Conservation (phyloP, 2,113 vertebrate genomes). For the Lepus americanus region DNA sequence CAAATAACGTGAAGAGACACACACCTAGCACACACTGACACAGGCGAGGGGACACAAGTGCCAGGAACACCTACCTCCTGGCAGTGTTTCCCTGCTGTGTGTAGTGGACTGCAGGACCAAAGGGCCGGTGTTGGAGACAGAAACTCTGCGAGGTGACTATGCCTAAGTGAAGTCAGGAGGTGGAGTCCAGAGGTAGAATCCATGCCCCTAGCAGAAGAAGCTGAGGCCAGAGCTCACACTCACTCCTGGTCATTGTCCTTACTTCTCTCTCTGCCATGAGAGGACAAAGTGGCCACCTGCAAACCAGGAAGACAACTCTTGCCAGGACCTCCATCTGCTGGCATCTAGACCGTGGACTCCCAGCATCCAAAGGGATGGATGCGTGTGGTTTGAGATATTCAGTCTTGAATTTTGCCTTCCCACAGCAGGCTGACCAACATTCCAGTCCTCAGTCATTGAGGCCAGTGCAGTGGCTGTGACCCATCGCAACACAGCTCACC, state of each 20-base stretch:
- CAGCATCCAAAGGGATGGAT: accelerated
- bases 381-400: too few species aligned
- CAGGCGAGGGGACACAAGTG: too few species aligned
- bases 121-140: too few species aligned
- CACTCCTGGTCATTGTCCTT: too few species aligned
- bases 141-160: background rate
- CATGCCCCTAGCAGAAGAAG: background rate
- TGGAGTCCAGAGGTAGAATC: too few species aligned
- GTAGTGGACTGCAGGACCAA: too few species aligned
- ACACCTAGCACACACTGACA: too few species aligned
- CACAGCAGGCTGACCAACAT: accelerated
- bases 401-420: accelerated
- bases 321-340: background rate
- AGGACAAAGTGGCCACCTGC: background rate
- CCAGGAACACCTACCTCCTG: too few species aligned
- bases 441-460: background rate
- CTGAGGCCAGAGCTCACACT: background rate
- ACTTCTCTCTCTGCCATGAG: background rate
- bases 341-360: accelerated
- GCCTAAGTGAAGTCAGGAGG: background rate
- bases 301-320: too few species aligned
- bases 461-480: accelerated
- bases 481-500: too few species aligned
- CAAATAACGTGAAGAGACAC: accelerated
- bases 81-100: background rate